Percentiles rank a stretch among this genome's conserved stretches.
Evolutionary conservation across 2,113 vertebrate species (phyloP).

Genomic region (Rutilus rutilus): DNA sequence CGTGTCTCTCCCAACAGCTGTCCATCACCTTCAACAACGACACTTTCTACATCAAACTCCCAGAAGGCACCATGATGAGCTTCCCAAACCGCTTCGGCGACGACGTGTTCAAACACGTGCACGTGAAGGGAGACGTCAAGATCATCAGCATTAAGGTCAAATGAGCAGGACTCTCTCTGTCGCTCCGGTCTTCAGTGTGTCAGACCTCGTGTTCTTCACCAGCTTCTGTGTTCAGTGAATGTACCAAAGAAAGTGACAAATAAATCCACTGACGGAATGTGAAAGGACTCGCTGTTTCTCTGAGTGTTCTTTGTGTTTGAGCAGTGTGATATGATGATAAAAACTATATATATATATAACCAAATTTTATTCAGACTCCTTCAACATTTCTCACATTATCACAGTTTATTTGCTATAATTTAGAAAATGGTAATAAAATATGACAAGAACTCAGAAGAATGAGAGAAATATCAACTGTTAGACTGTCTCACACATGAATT

Average conservation of each 20-base stretch:
- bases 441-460: too few species aligned
- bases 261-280: conserved; percentile 7
- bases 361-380: too few species aligned
- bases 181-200: neutral
- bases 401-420: too few species aligned
- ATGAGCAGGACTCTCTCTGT: conserved; percentile 51
- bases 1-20: conserved; percentile 62
- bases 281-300: neutral
- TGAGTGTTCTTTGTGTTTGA: neutral
- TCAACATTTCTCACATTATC: too few species aligned
- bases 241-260: neutral
- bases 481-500: too few species aligned
- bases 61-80: conserved; percentile 66
- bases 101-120: conserved; percentile 69
- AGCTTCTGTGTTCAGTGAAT: neutral
- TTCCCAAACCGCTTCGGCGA: conserved; percentile 79
- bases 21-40: conserved; percentile 70
- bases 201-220: neutral
- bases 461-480: too few species aligned
- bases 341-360: too few species aligned
- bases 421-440: too few species aligned
- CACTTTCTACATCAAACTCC: conserved; percentile 74
- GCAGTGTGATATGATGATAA: too few species aligned
- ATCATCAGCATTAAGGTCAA: conserved; percentile 71
- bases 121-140: conserved; percentile 65